Evolutionary conservation across 2,113 vertebrate genomes (phyloP).

Genomic region (Myocastor coypus): DNA sequence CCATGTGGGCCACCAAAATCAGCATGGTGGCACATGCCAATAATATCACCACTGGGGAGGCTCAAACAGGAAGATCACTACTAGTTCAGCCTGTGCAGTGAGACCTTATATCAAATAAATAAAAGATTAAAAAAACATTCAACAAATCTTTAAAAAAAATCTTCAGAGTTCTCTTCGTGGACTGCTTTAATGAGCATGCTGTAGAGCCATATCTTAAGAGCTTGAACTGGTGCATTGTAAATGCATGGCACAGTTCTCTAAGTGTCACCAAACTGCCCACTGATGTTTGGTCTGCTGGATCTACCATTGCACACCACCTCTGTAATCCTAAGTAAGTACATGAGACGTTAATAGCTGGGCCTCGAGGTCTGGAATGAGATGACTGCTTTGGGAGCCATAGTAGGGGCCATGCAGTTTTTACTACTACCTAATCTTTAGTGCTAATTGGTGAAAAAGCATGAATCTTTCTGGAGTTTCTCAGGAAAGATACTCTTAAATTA

Average conservation of each 20-base stretch:
- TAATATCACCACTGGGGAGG: no score
- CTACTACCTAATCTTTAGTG: not conserved
- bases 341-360: not conserved
- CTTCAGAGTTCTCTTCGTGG: constrained; percentile 13
- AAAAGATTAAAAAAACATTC: no score
- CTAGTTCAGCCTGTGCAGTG: no score
- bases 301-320: not conserved
- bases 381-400: not conserved
- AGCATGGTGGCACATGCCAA: no score
- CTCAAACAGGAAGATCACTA: no score
- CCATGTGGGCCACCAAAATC: no score
- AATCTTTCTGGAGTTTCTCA: not conserved
- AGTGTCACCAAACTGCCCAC: not conserved
- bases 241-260: not conserved
- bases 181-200: not conserved
- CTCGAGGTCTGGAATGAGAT: not conserved
- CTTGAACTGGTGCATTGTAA: not conserved
- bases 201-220: not conserved
- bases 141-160: not conserved
- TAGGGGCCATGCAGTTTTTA: not conserved
- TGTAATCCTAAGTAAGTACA: not conserved
- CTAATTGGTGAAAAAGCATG: not conserved
- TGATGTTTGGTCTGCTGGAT: constrained; percentile 32
- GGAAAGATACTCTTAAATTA: not conserved
- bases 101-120: no score